These are phyloP conservation scores for Protosalanx chinensis DNA, from an alignment of 2,797 vertebrate genomes.

Conservation along the genomic window DNA sequence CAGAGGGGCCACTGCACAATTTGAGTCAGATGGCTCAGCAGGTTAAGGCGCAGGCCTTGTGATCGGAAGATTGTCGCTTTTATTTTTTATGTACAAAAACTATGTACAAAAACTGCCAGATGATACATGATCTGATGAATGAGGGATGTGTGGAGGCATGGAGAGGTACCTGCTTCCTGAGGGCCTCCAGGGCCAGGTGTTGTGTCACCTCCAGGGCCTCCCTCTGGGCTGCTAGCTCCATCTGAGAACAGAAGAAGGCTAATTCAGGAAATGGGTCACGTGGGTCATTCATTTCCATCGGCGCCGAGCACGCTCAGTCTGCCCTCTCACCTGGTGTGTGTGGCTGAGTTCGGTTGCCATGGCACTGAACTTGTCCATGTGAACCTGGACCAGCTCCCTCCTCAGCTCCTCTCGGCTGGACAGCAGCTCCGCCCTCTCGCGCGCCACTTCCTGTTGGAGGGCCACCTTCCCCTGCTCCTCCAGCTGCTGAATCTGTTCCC, in stretches of 20 bases:
- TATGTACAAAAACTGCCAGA: background rate
- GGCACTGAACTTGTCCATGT: slow-evolving; percentile 73
- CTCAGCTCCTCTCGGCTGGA: slow-evolving; percentile 64
- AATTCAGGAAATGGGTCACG: background rate
- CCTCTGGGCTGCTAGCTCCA: slow-evolving; percentile 62
- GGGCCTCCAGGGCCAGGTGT: slow-evolving; percentile 60
- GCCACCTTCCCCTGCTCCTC: slow-evolving; percentile 48
- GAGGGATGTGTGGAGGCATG: background rate
- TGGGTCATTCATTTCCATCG: background rate
- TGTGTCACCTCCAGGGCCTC: slow-evolving; percentile 63
- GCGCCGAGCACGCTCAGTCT: background rate
- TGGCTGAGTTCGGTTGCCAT: slow-evolving; percentile 75
- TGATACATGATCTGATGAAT: background rate
- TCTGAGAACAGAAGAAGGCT: slow-evolving; percentile 42
- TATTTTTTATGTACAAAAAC: too few relatives aligned
- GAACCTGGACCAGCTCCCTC: slow-evolving; percentile 70
- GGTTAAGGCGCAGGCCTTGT: too few relatives aligned
- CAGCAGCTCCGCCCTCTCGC: slow-evolving; percentile 66
- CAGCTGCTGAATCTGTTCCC: slow-evolving; percentile 73
- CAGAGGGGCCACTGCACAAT: background rate
- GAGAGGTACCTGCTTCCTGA: slow-evolving; percentile 63
- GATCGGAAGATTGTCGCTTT: too few relatives aligned
- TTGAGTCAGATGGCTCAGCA: too few relatives aligned
- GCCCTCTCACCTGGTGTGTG: slow-evolving; percentile 74
- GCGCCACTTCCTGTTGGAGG: slow-evolving; percentile 58